Base-by-base conservation (phyloP, 2,113 vertebrate species). In the Paracanthobrama guichenoti region DNA sequence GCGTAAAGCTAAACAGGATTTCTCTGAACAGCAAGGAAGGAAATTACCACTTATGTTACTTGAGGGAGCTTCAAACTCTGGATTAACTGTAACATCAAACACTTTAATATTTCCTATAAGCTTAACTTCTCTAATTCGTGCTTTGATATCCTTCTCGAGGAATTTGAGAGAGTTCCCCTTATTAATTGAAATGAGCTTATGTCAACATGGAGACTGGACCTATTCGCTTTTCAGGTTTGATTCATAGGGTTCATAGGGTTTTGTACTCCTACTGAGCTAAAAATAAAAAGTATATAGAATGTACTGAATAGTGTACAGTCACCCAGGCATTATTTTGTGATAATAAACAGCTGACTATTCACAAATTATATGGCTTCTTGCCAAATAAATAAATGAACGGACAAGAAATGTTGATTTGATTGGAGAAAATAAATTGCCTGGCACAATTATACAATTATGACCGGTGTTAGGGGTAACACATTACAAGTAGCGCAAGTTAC, bases 1-100 rank as follows among this genome's bases (percentile, higher is more conserved):
- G 6, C 3, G 28, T 62, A 26, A 62, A 12, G 28, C 10, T n/a
- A 66, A 67, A 50, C 24, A 67, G 3, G 62, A 14, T 67, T 81
- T 81, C 62, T 81, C 46, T 82, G 79, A 69, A 57, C 12, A 10
- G 11, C 12, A 9, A 71, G 44, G 64, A 55, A 69, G 79, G 79
- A 82, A 82, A 82, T n/a, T 39, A 71, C 64, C 66, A 24, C 79
- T 81, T 67, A 55, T 81, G 79, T 67, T 69, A 16, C 31, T 62
- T 57, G 79, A 71, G 13, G 46, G 44, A 31, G 13, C 22, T 71
- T 39, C 79, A 82, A 82, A 82, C 46, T 24, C 66, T 71, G 66
- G 64, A 57, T 71, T 82, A 71, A 82, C 22, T 55, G 28, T n/a
- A 53, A 82, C 79, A 82, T 82, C 79, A 82, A 82, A 69, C 26